Base-by-base conservation (phyloP, 2,888 invertebrate genomes). In the Hecatera dysodea region DNA sequence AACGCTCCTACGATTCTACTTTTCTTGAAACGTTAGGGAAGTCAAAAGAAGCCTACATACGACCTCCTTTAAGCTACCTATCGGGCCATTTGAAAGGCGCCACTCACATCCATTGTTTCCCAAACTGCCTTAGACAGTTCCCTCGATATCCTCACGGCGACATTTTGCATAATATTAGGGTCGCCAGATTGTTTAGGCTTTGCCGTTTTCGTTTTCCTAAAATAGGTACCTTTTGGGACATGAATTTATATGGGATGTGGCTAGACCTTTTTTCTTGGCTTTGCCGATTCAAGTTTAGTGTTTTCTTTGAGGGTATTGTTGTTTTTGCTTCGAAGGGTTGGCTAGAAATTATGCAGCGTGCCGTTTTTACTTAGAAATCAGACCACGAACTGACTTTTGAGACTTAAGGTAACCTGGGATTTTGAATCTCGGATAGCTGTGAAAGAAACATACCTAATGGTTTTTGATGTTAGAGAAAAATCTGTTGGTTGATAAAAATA, bases 81-180 rank as follows among this genome's bases (percentile, higher is more conserved):
- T 80, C 71, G 65, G 65, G 55, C 86, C 79, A 86, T 87, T 86
- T 75, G 42, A 63, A 80, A 77, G 79, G 82, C 75, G 67, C 80
- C 80, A 79, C 86, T 82, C 80, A 63, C 75, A 72, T 84, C 84
- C 83, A 87, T 90, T 89, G 90, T 90, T 90, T 89, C 84, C 86
- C 79, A 85, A 88, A 90, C 86, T 86, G 86, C 88, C 86, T 88
- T 78, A 87, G 89, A 90, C 90, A 90, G 88, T 88, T 86, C 81
- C 82, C 79, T 69, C 82, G 81, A 83, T 82, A 85, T 83, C 82
- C 85, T 78, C 83, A 81, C 68, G 80, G 82, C 71, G 78, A 75
- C 81, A 80, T 87, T 88, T 87, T 87, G 89, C 88, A 89, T 88
- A 89, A 88, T 86, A 84, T 83, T 79, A 83, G 75, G 77, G 75